These are phyloP conservation scores for Melikaiella ostensackeni DNA, from an alignment of 2,888 invertebrate species.

Conservation along the genomic window DNA sequence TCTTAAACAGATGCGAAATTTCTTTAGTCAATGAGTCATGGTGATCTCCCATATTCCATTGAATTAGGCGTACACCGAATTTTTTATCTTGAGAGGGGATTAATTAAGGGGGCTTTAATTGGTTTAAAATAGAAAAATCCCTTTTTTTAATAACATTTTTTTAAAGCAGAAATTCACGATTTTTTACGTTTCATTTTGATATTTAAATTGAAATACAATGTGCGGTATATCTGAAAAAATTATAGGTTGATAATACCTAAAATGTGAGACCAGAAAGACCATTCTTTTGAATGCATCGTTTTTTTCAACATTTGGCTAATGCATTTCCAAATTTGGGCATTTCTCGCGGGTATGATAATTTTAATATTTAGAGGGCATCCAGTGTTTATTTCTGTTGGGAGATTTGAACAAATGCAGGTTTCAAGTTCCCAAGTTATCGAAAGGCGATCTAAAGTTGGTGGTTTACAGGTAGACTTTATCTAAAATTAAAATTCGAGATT, in stretches of 20 bases:
- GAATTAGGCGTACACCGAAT: slow-evolving; percentile 66
- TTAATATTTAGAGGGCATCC: slow-evolving; percentile 58
- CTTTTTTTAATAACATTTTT: too few species aligned
- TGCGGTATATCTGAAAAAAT: too few species aligned
- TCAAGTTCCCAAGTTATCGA: slow-evolving; percentile 51
- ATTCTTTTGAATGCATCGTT: slow-evolving; percentile 61
- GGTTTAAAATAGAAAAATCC: not conserved
- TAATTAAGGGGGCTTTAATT: not conserved
- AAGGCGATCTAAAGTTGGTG: slow-evolving; percentile 54
- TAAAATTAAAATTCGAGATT: slow-evolving; percentile 29
- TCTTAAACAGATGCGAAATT: slow-evolving; percentile 63
- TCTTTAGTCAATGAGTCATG: slow-evolving; percentile 60
- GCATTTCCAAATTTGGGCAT: slow-evolving; percentile 64
- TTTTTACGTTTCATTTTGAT: too few species aligned
- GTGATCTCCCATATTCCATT: slow-evolving; percentile 64
- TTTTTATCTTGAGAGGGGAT: slow-evolving; percentile 62
- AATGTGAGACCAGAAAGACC: slow-evolving; percentile 67
- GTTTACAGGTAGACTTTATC: slow-evolving; percentile 58
- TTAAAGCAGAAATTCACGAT: too few species aligned
- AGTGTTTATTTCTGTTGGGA: slow-evolving; percentile 36
- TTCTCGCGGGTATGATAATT: slow-evolving; percentile 58
- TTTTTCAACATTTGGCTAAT: slow-evolving; percentile 65
- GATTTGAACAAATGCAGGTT: slow-evolving; percentile 56
- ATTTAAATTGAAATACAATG: too few species aligned
- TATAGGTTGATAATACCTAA: slow-evolving; percentile 56